Evolutionary conservation across 2,113 vertebrate genomes (phyloP).

Genomic region (Bufo gargarizans): DNA sequence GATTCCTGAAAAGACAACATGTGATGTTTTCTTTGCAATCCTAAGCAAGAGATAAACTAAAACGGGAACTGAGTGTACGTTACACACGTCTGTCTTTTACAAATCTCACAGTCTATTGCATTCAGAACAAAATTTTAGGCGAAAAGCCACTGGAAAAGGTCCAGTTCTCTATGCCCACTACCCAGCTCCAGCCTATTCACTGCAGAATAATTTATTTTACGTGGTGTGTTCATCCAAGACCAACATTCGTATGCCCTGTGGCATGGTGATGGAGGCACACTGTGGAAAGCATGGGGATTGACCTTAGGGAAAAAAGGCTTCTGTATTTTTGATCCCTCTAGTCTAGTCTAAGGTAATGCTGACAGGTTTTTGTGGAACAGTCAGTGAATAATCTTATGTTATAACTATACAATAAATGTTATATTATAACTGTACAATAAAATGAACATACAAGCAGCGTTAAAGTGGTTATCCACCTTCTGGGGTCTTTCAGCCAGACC

Average conservation of each 20-base stretch:
- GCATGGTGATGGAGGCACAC: constrained; percentile 70
- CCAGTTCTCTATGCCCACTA: constrained; percentile 74
- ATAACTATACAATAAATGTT: no score
- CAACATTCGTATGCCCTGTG: constrained; percentile 74
- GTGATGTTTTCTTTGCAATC: constrained; percentile 53
- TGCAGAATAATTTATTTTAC: constrained; percentile 79
- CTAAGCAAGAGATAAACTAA: constrained; percentile 64
- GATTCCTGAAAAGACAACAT: constrained; percentile 54
- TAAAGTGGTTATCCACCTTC: no score
- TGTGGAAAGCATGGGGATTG: constrained; percentile 68
- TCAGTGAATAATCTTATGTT: background rate
- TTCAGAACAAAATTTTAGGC: constrained; percentile 76
- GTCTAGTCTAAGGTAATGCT: background rate
- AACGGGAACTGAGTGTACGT: constrained; percentile 62
- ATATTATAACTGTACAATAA: no score
- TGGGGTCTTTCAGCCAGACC: no score
- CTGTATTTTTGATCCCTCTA: constrained; percentile 64
- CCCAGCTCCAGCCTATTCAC: constrained; percentile 76
- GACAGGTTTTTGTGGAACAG: background rate
- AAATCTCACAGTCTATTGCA: constrained; percentile 69
- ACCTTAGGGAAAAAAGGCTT: constrained; percentile 64
- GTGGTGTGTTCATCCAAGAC: constrained; percentile 71
- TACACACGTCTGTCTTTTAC: constrained; percentile 70
- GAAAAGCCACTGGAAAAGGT: constrained; percentile 74
- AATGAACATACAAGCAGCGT: no score